Conservation (phyloP, 1,140 invertebrate genomes). For the Pseudoatta argentina region DNA sequence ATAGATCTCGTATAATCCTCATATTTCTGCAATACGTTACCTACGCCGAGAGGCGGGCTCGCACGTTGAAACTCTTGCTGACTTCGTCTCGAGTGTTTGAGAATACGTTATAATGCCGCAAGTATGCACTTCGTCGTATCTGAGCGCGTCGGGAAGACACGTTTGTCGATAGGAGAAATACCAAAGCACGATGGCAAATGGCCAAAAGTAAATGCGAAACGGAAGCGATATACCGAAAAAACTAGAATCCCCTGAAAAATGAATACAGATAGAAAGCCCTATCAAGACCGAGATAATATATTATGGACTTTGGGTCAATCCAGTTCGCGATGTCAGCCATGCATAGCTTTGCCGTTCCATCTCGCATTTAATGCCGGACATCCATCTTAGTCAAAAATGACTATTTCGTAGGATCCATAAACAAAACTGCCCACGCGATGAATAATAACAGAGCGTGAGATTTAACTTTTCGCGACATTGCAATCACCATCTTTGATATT, state of each 20-base stretch:
- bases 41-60: conserved; percentile 28
- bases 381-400: conserved; percentile 58
- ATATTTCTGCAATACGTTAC: conserved; percentile 61
- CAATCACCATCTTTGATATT: neutral
- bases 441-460: conserved; percentile 33
- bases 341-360: conserved; percentile 26
- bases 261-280: neutral
- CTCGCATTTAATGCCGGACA: conserved; percentile 52
- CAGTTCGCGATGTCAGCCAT: conserved; percentile 19
- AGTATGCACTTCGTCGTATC: conserved; percentile 40
- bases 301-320: conserved; percentile 23
- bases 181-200: neutral
- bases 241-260: conserved; percentile 5
- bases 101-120: conserved; percentile 56
- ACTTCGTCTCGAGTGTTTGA: conserved; percentile 59
- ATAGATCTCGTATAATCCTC: conserved; percentile 63
- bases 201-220: conserved; percentile 23
- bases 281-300: conserved; percentile 56
- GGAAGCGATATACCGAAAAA: neutral
- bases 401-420: conserved; percentile 41
- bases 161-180: conserved; percentile 26
- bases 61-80: conserved; percentile 38
- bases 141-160: conserved; percentile 22
- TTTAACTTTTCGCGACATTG: conserved; percentile 33
- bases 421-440: conserved; percentile 10